Evolutionary conservation across 2,113 vertebrate species (phyloP).

Genomic region (Oreochromis tanganicae): DNA sequence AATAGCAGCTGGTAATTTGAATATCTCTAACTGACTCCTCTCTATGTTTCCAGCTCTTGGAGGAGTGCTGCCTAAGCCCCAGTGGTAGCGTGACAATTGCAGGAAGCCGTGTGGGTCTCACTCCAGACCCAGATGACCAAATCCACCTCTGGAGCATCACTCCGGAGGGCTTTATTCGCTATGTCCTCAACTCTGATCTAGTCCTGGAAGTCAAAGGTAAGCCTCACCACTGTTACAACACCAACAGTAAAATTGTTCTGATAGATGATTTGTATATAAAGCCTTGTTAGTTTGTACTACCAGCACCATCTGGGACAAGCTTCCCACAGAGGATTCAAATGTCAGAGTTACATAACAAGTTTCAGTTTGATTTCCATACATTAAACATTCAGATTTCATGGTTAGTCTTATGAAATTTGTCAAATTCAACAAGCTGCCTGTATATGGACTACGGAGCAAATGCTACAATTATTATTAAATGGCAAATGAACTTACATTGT

Average conservation of each 20-base stretch:
- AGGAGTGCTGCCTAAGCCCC: constrained; percentile 83
- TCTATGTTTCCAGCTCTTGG: constrained; percentile 73
- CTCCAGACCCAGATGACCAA: constrained; percentile 66
- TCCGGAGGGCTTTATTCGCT: constrained; percentile 81
- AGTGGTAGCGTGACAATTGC: constrained; percentile 80
- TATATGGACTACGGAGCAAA: neutral
- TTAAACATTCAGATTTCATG: neutral
- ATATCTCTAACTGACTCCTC: neutral
- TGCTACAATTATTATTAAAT: neutral
- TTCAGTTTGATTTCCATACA: neutral
- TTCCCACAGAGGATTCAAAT: neutral
- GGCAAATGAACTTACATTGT: neutral
- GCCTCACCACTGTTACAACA: neutral
- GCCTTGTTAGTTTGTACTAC: neutral
- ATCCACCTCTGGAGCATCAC: constrained; percentile 84
- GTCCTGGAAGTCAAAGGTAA: constrained; percentile 95
- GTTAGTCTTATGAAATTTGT: neutral
- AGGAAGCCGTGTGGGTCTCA: constrained; percentile 82
- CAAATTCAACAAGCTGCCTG: neutral
- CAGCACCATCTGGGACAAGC: neutral
- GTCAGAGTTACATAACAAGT: neutral
- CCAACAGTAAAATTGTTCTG: neutral
- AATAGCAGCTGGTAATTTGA: neutral
- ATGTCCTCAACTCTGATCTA: constrained; percentile 73
- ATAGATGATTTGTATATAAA: neutral